These are phyloP conservation scores for Nymphalis urticae DNA, from an alignment of 2,888 invertebrate genomes.

Conservation along the genomic window DNA sequence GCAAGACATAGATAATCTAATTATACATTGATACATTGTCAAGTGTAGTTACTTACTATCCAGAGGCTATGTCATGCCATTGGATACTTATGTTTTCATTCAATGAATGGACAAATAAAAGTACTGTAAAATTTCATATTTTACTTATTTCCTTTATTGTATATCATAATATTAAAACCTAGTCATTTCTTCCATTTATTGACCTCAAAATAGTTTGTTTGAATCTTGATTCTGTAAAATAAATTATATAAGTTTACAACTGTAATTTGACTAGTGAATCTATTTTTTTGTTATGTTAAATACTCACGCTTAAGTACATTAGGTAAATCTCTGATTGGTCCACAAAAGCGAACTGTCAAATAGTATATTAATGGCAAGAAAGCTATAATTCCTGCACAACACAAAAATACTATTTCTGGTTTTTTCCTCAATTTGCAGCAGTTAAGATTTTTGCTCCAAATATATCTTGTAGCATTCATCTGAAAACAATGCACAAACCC, in stretches of 20 bases:
- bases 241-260: conserved; percentile 14
- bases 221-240: conserved; percentile 73
- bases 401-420: conserved; percentile 81
- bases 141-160: conserved; percentile 24
- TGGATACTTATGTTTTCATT: conserved; percentile 27
- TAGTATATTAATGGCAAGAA: conserved; percentile 82
- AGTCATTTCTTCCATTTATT: conserved; percentile 56
- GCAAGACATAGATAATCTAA: conserved; percentile 87
- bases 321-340: conserved; percentile 72
- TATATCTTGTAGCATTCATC: conserved; percentile 84
- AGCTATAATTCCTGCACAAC: conserved; percentile 76
- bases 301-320: conserved; percentile 73
- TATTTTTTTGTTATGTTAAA: neutral
- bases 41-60: conserved; percentile 23
- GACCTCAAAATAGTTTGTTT: conserved; percentile 67
- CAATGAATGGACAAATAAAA: conserved; percentile 33
- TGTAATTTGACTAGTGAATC: neutral
- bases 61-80: conserved; percentile 7
- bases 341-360: conserved; percentile 74
- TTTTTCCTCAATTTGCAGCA: conserved; percentile 81
- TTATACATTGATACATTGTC: conserved; percentile 9
- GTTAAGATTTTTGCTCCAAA: conserved; percentile 82
- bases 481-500: conserved; percentile 51
- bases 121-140: conserved; percentile 11
- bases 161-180: conserved; percentile 36